Percentiles rank a stretch among this genome's conserved stretches.
Conservation (phyloP, 2,113 vertebrate species). For the Xiphophorus hellerii region DNA sequence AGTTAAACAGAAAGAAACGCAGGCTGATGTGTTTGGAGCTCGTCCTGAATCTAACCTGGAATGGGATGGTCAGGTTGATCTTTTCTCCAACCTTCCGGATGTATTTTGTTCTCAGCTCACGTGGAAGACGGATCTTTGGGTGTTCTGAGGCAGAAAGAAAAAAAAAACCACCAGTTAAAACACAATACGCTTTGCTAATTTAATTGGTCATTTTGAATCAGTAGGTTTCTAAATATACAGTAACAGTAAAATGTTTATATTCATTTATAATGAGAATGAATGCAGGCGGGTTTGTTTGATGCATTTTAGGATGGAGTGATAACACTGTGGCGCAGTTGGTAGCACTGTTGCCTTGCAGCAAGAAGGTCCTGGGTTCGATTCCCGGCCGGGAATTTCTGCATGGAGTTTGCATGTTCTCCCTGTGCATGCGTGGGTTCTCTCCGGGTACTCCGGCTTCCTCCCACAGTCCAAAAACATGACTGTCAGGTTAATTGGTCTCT, state of each 20-base stretch:
- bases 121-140: constrained; percentile 91
- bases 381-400: no score
- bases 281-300: not conserved
- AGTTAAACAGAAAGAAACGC: not conserved
- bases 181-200: not conserved
- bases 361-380: no score
- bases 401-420: no score
- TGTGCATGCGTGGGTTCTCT: no score
- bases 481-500: no score
- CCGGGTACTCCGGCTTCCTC: no score
- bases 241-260: rapidly evolving
- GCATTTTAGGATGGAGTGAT: not conserved
- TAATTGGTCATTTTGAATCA: not conserved
- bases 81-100: constrained; percentile 87
- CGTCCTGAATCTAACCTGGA: constrained; percentile 81
- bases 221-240: not conserved
- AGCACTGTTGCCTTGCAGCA: no score
- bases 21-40: not conserved
- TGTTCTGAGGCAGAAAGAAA: constrained; percentile 75
- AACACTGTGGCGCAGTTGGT: no score
- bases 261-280: not conserved
- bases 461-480: no score
- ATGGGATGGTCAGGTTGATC: constrained; percentile 89
- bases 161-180: not conserved
- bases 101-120: constrained; percentile 87